phyloP scores from a whole-genome alignment of 2,113 vertebrate genomes.

The Willisornis vidua region DNA sequence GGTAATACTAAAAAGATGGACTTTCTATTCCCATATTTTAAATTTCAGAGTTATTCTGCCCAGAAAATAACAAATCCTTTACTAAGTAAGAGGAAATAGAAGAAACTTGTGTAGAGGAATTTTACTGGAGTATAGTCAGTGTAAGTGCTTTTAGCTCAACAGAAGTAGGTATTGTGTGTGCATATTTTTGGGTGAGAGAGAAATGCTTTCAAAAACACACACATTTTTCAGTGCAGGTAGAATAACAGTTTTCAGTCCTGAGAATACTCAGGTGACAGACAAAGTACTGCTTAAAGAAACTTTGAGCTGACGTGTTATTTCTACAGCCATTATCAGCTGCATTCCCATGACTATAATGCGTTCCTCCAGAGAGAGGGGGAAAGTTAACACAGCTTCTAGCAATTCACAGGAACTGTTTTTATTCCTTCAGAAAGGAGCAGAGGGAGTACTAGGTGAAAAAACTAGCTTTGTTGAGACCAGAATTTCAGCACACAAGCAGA shows the following conservation, averaged over 20 bases:
- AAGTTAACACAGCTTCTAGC: constrained; percentile 27
- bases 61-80: not conserved
- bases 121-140: not conserved
- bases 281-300: constrained; percentile 67
- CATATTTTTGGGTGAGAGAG: constrained; percentile 30
- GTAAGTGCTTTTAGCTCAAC: not conserved
- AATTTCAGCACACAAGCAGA: constrained; percentile 11
- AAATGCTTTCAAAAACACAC: constrained; percentile 51
- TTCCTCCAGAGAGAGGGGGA: constrained; percentile 39
- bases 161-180: not conserved
- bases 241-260: constrained; percentile 58
- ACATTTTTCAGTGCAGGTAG: constrained; percentile 43
- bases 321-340: constrained; percentile 58
- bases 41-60: not conserved
- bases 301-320: constrained; percentile 62
- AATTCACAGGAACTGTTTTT: constrained; percentile 41
- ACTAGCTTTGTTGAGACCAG: constrained; percentile 4
- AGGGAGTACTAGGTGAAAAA: constrained; percentile 23
- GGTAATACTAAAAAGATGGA: not conserved
- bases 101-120: not conserved
- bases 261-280: constrained; percentile 57
- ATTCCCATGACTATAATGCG: constrained; percentile 49
- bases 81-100: not conserved
- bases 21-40: not conserved
- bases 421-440: constrained; percentile 20